Percentiles rank a stretch among this genome's conserved stretches.
Evolutionary conservation across 2,797 vertebrate genomes (phyloP).

Genomic region (Clangula hyemalis): DNA sequence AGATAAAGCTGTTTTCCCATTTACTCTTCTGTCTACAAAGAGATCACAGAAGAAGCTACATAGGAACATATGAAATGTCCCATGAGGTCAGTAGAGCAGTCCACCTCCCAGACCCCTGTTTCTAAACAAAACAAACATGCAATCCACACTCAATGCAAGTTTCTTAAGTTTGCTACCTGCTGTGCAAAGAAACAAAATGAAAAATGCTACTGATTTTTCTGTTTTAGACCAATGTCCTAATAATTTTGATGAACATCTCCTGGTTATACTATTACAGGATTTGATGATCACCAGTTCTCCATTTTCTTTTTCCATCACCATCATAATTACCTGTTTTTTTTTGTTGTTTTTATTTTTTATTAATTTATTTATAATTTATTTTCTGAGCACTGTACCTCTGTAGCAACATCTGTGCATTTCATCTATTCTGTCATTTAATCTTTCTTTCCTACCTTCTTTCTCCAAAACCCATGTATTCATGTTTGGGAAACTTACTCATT

Average conservation of each 20-base stretch:
- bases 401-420: background rate
- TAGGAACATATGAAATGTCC: background rate
- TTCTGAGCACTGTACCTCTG: background rate
- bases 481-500: background rate
- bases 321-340: background rate
- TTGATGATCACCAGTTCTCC: background rate
- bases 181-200: background rate
- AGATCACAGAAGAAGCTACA: background rate
- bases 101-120: background rate
- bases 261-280: background rate
- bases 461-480: rapidly evolving
- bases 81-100: background rate
- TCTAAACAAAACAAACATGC: background rate
- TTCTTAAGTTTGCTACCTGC: background rate
- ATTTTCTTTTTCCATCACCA: background rate
- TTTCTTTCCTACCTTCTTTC: background rate
- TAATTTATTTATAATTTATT: background rate
- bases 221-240: background rate
- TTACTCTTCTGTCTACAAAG: background rate
- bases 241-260: background rate
- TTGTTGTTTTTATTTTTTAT: background rate
- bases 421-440: background rate
- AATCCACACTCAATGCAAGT: background rate
- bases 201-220: background rate
- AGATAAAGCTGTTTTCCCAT: background rate